Base-by-base conservation (phyloP, 1,140 invertebrate species). In the Druon quercuslanigerum region DNA sequence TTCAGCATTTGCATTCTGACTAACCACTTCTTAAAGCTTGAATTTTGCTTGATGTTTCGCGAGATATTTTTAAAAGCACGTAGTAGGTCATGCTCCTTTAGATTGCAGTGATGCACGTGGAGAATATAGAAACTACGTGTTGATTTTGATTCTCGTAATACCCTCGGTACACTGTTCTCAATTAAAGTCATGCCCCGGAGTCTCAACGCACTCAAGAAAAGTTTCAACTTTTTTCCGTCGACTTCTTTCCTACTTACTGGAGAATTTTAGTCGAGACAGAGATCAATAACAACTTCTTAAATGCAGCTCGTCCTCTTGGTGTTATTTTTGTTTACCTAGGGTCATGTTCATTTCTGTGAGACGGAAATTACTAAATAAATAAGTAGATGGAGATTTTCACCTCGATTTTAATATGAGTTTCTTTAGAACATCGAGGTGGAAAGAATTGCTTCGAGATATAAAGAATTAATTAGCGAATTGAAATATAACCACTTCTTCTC, bases 361-460 rank as follows among this genome's bases (percentile, higher is more conserved):
- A 66, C 60, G 46, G 13, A 66, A 66, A 66, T 40, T n/a, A 9
- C 6, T 66, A 3, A 66, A 66, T 66, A 66, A 66, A 66, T 46
- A 66, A 66, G 12, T 33, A 13, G 19, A 40, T 8, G 5, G 33
- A 40, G 46, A 66, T 66, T 46, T 66, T 40, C 25, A 40, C 25
- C 33, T 14, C 17, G 16, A 54, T 9, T 17, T 54, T 46, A 46
- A 46, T 46, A 46, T 6, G 60, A 66, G 60, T 25, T 46, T 40
- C n/a, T 66, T 66, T 66, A 66, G 25, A 66, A 66, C 57, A 14
- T 60, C 19, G 2, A 60, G 13, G 25, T 12, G 2, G 9, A 66
- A 33, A n/a, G 25, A 66, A 13, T 13, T 12, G 40, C 2, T 12
- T 66, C 3, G 1, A 40, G 25, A 3, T 33, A 33, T 66, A 33